phyloP scores from a whole-genome alignment of 64 coral and sea anemone species.

The Cladopsammia gracilis region DNA sequence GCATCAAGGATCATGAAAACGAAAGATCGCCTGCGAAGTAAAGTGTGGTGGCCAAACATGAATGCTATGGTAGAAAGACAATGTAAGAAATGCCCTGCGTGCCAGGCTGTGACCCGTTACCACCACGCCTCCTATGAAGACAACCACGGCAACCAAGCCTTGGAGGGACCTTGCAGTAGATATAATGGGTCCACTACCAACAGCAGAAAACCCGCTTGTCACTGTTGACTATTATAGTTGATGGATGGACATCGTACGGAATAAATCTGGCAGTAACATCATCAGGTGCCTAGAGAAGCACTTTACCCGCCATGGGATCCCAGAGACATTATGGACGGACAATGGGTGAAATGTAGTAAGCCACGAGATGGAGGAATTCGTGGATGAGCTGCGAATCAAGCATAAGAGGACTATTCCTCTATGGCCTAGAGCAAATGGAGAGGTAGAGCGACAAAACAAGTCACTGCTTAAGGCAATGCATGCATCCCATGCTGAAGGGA shows the following conservation, averaged over 20 bases:
- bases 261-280: not conserved
- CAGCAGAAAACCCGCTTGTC: too few species aligned
- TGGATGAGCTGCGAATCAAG: slow-evolving; percentile 12
- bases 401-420: slow-evolving; percentile 2
- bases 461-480: slow-evolving; percentile 5
- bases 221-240: too few species aligned
- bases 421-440: too few species aligned
- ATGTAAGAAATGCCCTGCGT: too few species aligned
- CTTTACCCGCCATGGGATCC: slow-evolving; percentile 4
- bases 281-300: not conserved
- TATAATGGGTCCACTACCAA: not conserved
- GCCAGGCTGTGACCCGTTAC: too few species aligned
- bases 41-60: slow-evolving; percentile 55
- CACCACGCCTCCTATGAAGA: too few species aligned
- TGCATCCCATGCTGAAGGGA: not conserved
- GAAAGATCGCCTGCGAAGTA: slow-evolving; percentile 35
- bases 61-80: slow-evolving; percentile 9
- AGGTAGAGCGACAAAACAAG: not conserved
- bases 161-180: slow-evolving; percentile 36
- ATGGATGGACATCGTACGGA: slow-evolving; percentile 10
- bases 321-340: slow-evolving; percentile 28
- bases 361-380: slow-evolving; percentile 25
- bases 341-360: slow-evolving; percentile 41
- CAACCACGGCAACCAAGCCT: too few species aligned
- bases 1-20: slow-evolving; percentile 16